These are phyloP conservation scores for Sanderia malayensis DNA, from an alignment of 30 jellyfish, hydroid and myxozoan genomes.

Conservation along the genomic window DNA sequence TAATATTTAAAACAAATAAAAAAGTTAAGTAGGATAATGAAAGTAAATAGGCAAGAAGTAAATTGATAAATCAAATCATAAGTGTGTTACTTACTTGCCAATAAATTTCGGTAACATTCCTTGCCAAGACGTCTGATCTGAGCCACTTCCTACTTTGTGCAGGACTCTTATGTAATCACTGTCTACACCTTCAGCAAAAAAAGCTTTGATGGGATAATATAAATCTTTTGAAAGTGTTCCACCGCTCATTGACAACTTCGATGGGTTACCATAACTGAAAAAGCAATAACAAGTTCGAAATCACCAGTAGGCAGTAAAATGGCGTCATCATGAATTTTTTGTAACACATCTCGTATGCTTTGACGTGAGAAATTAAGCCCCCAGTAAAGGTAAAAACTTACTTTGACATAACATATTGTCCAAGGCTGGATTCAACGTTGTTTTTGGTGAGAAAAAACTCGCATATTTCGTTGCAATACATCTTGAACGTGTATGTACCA, in stretches of 20 bases:
- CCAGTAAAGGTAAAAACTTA: no score
- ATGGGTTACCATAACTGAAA: background rate
- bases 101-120: conserved; percentile 31
- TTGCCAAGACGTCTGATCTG: conserved; percentile 17
- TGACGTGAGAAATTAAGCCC: no score
- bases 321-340: background rate
- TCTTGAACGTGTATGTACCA: conserved; percentile 23
- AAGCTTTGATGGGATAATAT: conserved; percentile 43
- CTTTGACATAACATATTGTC: background rate
- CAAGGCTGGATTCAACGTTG: conserved; percentile 37
- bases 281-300: no score
- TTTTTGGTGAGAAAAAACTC: conserved; percentile 21
- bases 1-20: background rate
- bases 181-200: conserved; percentile 18
- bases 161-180: conserved; percentile 23
- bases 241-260: conserved; percentile 4
- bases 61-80: no score
- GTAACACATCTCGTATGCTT: no score
- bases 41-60: no score
- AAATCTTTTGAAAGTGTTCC: conserved; percentile 6
- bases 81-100: conserved; percentile 12
- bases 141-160: conserved; percentile 14
- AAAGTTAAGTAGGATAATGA: no score
- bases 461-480: conserved; percentile 45
- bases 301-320: background rate